Percentiles rank a stretch among this genome's conserved stretches.
Evolutionary conservation across 2,113 vertebrate genomes (phyloP).

Genomic region (Alethe diademata): DNA sequence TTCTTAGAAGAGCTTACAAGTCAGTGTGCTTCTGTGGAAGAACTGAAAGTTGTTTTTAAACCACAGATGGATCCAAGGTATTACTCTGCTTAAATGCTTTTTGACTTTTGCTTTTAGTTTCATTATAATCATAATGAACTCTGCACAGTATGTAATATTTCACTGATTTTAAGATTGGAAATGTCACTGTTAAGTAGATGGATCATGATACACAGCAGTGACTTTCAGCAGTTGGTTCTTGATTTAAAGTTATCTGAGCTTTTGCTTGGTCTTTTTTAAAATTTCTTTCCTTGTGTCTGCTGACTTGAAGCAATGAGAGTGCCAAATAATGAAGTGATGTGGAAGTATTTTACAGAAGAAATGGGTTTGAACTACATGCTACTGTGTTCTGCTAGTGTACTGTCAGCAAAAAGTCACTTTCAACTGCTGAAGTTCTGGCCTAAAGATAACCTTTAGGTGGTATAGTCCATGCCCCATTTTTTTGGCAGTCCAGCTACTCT

Average conservation of each 20-base stretch:
- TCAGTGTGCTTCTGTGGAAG: conserved; percentile 90
- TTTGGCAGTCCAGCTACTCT: not conserved
- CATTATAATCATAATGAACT: not conserved
- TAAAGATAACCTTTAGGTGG: not conserved
- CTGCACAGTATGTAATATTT: not conserved
- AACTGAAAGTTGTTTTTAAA: conserved; percentile 85
- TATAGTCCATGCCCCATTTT: not conserved
- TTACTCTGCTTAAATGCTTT: not conserved
- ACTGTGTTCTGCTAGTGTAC: not conserved
- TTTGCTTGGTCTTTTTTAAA: not conserved
- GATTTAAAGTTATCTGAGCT: not conserved
- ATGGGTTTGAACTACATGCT: not conserved
- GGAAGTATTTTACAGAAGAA: not conserved
- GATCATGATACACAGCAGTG: not conserved
- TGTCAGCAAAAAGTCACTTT: not conserved
- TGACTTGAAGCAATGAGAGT: not conserved
- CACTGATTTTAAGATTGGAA: not conserved
- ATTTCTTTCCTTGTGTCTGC: not conserved
- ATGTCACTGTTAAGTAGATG: not conserved
- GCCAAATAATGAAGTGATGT: not conserved
- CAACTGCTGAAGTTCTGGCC: not conserved
- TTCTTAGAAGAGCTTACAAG: conserved; percentile 75
- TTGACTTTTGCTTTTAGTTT: not conserved
- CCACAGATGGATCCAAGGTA: conserved; percentile 96
- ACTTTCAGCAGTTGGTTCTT: not conserved